Evolutionary conservation across 2,113 vertebrate species (phyloP), one percentile per base, ranked within the genome.

Genomic region (Phaethornis superciliosus): DNA sequence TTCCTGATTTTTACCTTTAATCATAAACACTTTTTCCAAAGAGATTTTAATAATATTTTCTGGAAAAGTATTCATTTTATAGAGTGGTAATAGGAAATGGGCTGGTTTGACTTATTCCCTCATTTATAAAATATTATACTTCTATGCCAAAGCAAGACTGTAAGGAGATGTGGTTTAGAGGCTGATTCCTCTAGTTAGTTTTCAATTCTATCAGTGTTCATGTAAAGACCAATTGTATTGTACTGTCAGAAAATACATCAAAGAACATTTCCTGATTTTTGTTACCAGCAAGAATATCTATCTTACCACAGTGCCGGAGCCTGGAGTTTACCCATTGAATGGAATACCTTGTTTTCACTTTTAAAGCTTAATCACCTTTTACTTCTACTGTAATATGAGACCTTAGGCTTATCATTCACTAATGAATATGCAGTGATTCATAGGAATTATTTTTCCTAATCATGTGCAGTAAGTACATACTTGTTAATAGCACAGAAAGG

Each of bases 211-310:
- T 82, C 77, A 85, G 27, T 1, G 0, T 81, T 79, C 77, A 46
- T 13, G 14, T 84, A 85, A 64, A 51, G 54, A 74, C 19, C 35
- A 90, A 89, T 92, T 96, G 65, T 87, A 87, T n/a, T 49, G 24
- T 87, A 69, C 65, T 85, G 77, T 59, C 91, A 89, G 67, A 54
- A 42, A 84, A 76, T 30, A 76, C 83, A 89, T 80, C 90, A 89
- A 89, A 94, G 62, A 93, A 68, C 6, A 21, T 83, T 89, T 85
- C 89, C 94, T 87, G 86, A 84, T 92, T 35, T 65, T 85, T 92
- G 44, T 62, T 85, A 72, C 17, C 62, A 76, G 88, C 32, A 78
- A 62, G 83, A 81, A 62, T 81, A 90, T 78, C 68, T 81, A 12
- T 90, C 35, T 81, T 81, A 40, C 63, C 23, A 55, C 26, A 0